A percentile compares a stretch with the other conserved stretches of the same genome.
Conservation (phyloP, 2,888 invertebrate species). For the Caenorhabditis sp. region DNA sequence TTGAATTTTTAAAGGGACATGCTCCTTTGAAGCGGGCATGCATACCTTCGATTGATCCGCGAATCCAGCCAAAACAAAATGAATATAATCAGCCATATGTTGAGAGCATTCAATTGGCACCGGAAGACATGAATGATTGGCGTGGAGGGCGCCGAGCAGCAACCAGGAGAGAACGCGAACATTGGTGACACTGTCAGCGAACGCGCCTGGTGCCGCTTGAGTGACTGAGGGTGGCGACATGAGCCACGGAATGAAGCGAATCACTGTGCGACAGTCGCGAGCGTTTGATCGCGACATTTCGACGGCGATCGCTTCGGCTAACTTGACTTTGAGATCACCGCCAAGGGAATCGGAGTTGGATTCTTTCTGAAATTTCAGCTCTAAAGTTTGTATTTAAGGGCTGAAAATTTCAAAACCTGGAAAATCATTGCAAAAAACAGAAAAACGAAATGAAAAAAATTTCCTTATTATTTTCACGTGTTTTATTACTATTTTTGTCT, state of each 20-base stretch:
- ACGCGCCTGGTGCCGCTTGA: constrained; percentile 67
- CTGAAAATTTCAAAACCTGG: too few species aligned
- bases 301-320: constrained; percentile 51
- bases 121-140: constrained; percentile 77
- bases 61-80: constrained; percentile 94
- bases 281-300: constrained; percentile 58
- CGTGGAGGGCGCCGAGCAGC: constrained; percentile 87
- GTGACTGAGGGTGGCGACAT: constrained; percentile 69
- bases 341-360: constrained; percentile 80
- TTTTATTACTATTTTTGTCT: too few species aligned
- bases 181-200: constrained; percentile 66
- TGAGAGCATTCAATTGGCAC: constrained; percentile 94
- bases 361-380: constrained; percentile 66
- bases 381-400: too few species aligned
- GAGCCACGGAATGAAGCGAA: constrained; percentile 70
- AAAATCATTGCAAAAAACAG: too few species aligned
- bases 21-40: too few species aligned
- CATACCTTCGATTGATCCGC: constrained; percentile 86
- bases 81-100: constrained; percentile 95
- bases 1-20: background rate
- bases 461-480: too few species aligned
- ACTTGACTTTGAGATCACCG: constrained; percentile 88
- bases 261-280: constrained; percentile 64
- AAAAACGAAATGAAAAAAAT: too few species aligned
- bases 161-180: constrained; percentile 94